These are phyloP conservation scores for Camelus dromedarius DNA, from an alignment of 2,113 vertebrate genomes.

Conservation along the genomic window DNA sequence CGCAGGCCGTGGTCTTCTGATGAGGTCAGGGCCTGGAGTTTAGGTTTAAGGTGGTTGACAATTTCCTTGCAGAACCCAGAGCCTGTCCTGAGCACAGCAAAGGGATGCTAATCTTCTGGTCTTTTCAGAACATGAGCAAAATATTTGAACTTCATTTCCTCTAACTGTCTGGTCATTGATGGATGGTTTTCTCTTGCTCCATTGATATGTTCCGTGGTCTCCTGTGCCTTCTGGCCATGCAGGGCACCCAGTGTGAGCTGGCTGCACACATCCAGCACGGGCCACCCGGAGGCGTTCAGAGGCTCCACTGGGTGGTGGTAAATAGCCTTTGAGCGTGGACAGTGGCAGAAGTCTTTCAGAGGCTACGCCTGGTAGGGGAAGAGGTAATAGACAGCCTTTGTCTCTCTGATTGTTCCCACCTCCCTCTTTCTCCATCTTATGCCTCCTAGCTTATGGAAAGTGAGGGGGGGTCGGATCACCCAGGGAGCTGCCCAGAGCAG, in stretches of 20 bases:
- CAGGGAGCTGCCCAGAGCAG: background rate
- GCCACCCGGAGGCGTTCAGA: background rate
- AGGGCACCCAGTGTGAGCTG: accelerated
- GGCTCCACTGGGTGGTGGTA: accelerated
- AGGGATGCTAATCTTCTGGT: background rate
- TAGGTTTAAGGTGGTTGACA: background rate
- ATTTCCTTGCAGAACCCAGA: background rate
- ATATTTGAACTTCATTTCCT: background rate
- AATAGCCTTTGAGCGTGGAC: background rate
- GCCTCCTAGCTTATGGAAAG: background rate
- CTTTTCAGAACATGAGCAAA: background rate
- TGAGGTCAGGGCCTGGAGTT: background rate
- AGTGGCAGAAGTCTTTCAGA: background rate
- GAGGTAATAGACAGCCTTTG: background rate
- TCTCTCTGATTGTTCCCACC: background rate
- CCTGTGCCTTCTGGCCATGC: background rate
- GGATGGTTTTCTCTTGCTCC: background rate
- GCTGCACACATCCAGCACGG: background rate
- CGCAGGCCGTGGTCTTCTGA: background rate
- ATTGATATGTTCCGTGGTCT: accelerated
- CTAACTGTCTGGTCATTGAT: accelerated
- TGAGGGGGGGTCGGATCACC: accelerated
- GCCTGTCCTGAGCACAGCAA: background rate
- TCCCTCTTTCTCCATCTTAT: background rate
- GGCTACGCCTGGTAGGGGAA: background rate